phyloP scores from a whole-genome alignment of 2,888 invertebrate genomes.

The Rhopalosiphum nymphaeae region DNA sequence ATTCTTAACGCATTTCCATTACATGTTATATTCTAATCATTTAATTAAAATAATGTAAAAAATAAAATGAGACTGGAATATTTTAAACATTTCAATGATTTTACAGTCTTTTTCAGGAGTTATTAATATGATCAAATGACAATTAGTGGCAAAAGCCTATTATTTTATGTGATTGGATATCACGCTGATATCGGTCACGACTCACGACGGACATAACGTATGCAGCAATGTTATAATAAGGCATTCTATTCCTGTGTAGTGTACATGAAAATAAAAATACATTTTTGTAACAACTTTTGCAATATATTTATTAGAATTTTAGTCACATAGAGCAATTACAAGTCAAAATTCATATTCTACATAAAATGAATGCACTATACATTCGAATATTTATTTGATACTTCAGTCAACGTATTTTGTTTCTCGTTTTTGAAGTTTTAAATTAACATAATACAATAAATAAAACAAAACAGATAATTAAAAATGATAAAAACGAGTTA shows the following conservation, averaged over 20 bases:
- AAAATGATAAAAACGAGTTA: not conserved
- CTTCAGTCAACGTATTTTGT: not conserved
- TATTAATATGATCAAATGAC: not conserved
- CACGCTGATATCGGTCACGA: not conserved
- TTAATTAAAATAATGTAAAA: too few relatives aligned
- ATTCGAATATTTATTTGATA: not conserved
- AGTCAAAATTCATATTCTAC: constrained; percentile 43
- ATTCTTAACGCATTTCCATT: too few relatives aligned
- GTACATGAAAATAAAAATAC: not conserved
- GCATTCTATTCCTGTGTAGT: not conserved
- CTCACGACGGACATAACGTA: not conserved
- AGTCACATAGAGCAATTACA: constrained; percentile 30
- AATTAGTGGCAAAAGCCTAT: not conserved
- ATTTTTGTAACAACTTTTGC: constrained; percentile 6
- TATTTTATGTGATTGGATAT: not conserved
- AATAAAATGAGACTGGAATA: not conserved
- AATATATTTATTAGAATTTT: constrained; percentile 22
- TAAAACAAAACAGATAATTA: not conserved
- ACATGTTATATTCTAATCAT: too few relatives aligned
- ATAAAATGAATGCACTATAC: not conserved
- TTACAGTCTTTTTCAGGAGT: not conserved
- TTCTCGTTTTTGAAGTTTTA: not conserved
- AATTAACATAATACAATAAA: constrained; percentile 4
- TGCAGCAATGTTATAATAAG: not conserved
- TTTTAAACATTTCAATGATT: not conserved